Conservation (phyloP, 2,888 invertebrate genomes). For the Nysson spinosus region DNA sequence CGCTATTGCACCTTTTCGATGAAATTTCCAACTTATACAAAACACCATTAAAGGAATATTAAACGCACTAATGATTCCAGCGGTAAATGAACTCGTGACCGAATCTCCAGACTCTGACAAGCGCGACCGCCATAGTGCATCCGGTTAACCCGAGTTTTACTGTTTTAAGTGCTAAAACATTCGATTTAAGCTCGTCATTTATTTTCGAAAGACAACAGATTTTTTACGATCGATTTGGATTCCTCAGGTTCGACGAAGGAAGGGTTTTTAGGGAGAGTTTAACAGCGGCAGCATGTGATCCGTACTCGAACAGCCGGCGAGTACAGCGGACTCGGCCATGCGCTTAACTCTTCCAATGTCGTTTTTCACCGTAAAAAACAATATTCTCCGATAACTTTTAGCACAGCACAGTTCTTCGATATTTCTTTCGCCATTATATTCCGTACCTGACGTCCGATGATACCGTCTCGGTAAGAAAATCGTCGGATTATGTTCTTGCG, state of each 20-base stretch:
- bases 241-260: neutral
- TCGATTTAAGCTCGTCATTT: neutral
- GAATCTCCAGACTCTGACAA: slow-evolving; percentile 61
- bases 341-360: slow-evolving; percentile 42
- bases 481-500: slow-evolving; percentile 66
- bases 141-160: slow-evolving; percentile 60
- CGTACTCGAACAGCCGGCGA: slow-evolving; percentile 44
- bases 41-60: neutral
- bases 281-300: slow-evolving; percentile 32
- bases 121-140: slow-evolving; percentile 72
- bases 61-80: slow-evolving; percentile 6
- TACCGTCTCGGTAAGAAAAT: slow-evolving; percentile 48
- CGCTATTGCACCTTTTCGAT: too few relatives aligned
- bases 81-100: slow-evolving; percentile 29
- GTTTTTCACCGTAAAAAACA: slow-evolving; percentile 29
- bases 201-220: neutral
- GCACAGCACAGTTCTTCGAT: slow-evolving; percentile 62
- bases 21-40: too few relatives aligned
- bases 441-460: slow-evolving; percentile 66
- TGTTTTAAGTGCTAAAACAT: slow-evolving; percentile 7
- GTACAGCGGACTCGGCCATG: slow-evolving; percentile 43
- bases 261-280: neutral
- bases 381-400: slow-evolving; percentile 58
- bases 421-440: slow-evolving; percentile 60
- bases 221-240: neutral